phyloP scores from a whole-genome alignment of 1,140 invertebrate species.

The Meloidogyne hapla region DNA sequence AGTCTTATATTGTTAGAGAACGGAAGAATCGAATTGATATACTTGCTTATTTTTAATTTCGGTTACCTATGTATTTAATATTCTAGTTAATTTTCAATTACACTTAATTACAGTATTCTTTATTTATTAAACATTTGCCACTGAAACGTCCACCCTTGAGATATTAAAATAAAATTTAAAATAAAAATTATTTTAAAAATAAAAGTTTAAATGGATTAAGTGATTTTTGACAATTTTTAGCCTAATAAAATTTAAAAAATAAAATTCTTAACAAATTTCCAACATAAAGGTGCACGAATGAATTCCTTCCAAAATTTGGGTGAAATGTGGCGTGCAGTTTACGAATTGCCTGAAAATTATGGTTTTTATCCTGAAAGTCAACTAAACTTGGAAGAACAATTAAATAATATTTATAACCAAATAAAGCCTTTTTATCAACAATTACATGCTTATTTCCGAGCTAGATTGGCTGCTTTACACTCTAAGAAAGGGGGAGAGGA shows the following conservation, averaged over 20 bases:
- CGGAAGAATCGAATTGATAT: no score
- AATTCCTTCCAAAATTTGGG: conserved; percentile 49
- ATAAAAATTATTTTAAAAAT: no score
- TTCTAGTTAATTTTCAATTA: no score
- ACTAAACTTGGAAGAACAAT: conserved; percentile 36
- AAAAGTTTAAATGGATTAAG: no score
- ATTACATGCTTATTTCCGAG: conserved; percentile 46
- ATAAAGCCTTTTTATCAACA: conserved; percentile 48
- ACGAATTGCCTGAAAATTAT: conserved; percentile 35
- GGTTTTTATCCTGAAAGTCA: conserved; percentile 9
- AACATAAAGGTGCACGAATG: conserved; percentile 35
- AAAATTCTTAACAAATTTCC: neutral
- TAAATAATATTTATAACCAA: conserved; percentile 38
- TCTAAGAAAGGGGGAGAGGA: conserved; percentile 2
- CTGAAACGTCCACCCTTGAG: no score
- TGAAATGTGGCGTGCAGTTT: conserved; percentile 50
- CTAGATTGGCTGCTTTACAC: conserved; percentile 42
- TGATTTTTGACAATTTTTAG: no score
- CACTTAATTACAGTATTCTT: no score
- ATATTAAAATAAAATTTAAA: no score
- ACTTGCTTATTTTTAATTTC: no score
- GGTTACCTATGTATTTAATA: no score
- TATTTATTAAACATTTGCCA: no score
- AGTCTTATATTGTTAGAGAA: no score
- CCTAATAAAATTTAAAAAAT: conserved; percentile 13